Conservation (phyloP, 2,888 invertebrate genomes). For the Zhengitettix transpicula region DNA sequence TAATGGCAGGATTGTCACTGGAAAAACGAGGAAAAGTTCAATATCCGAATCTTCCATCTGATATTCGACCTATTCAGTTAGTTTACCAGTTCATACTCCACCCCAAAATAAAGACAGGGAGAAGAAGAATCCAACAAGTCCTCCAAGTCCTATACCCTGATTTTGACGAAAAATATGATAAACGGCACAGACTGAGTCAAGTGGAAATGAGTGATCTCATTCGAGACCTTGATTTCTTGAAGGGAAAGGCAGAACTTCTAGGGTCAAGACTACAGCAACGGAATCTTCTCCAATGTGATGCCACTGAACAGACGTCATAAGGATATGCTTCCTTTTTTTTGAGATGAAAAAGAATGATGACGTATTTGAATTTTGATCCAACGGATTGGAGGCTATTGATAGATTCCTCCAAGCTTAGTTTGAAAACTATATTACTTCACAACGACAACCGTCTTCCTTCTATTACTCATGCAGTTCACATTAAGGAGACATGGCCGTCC, state of each 20-base stretch:
- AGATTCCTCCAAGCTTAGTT: background rate
- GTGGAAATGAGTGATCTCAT: background rate
- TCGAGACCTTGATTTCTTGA: background rate
- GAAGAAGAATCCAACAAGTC: background rate
- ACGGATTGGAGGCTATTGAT: background rate
- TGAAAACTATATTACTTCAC: background rate
- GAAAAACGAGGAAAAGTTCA: background rate
- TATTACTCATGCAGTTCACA: background rate
- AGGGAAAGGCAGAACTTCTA: background rate
- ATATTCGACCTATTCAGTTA: background rate
- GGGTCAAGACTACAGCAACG: background rate
- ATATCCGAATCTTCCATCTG: background rate
- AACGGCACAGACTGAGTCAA: background rate
- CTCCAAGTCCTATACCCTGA: background rate
- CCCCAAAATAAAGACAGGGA: background rate
- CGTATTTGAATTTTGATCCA: background rate
- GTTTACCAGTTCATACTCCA: background rate
- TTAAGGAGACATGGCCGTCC: background rate
- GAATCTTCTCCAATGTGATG: background rate
- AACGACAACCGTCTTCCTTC: background rate
- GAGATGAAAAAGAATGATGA: too few relatives aligned
- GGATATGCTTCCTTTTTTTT: background rate
- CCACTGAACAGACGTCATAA: background rate
- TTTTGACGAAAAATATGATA: background rate
- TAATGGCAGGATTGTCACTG: background rate